Evolutionary conservation across 1,140 invertebrate genomes (phyloP).

Genomic region (Microplitis demolitor): DNA sequence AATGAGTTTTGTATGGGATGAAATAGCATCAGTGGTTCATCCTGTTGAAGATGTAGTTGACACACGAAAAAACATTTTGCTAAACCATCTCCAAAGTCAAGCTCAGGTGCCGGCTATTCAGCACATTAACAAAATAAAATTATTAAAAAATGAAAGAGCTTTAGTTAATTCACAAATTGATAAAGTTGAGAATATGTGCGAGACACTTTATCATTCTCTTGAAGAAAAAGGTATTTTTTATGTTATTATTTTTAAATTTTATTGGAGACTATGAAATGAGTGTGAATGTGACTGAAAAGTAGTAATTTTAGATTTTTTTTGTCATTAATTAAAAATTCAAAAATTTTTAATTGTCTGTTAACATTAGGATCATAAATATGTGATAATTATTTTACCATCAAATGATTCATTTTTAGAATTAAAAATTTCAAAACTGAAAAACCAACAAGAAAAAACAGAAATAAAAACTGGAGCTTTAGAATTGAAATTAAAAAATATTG

Average conservation of each 20-base stretch:
- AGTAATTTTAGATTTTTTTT: not conserved
- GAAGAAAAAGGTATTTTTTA: conserved; percentile 44
- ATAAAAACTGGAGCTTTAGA: conserved; percentile 44
- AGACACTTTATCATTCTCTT: conserved; percentile 41
- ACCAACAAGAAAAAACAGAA: conserved; percentile 20
- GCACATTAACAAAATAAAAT: conserved; percentile 35
- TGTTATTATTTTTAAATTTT: not conserved
- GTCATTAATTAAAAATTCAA: too few species aligned
- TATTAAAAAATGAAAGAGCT: conserved; percentile 37
- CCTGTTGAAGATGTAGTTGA: conserved; percentile 40
- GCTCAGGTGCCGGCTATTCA: conserved; percentile 38
- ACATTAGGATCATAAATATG: too few species aligned
- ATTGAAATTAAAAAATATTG: conserved; percentile 43
- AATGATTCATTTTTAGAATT: not conserved
- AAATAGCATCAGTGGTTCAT: conserved; percentile 37
- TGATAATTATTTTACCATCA: too few species aligned
- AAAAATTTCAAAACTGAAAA: not conserved
- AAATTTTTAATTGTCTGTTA: too few species aligned
- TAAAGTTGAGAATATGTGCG: conserved; percentile 42
- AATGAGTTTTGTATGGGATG: conserved; percentile 47
- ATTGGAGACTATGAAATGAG: not conserved
- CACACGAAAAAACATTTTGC: conserved; percentile 49
- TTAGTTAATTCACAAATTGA: conserved; percentile 39
- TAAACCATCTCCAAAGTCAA: conserved; percentile 43
- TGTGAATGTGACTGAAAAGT: not conserved